phyloP scores from a whole-genome alignment of 2,888 invertebrate species.

The Melinaea marsaeus region DNA sequence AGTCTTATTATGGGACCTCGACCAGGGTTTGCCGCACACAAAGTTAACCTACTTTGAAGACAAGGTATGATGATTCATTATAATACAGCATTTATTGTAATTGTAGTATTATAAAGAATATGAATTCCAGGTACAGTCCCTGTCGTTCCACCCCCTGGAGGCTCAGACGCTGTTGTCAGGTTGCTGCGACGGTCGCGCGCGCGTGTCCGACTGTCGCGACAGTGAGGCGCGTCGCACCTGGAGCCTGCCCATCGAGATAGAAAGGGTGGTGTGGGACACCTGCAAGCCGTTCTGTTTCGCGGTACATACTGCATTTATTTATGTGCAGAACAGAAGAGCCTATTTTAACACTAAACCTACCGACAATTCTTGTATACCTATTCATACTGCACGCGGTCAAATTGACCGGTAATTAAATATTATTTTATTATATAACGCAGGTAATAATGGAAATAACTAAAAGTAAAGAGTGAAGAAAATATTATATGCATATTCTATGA shows the following conservation, averaged over 20 bases:
- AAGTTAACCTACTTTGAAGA: conserved; percentile 86
- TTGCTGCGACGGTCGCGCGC: conserved; percentile 87
- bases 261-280: conserved; percentile 90
- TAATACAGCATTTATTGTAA: too few species aligned
- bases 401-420: too few species aligned
- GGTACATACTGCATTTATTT: conserved; percentile 62
- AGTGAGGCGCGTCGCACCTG: conserved; percentile 81
- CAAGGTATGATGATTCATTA: conserved; percentile 71
- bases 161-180: conserved; percentile 90
- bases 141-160: conserved; percentile 91
- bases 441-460: too few species aligned
- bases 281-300: conserved; percentile 88
- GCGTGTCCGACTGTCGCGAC: conserved; percentile 88
- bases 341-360: too few species aligned
- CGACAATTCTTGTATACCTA: too few species aligned
- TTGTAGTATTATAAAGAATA: too few species aligned
- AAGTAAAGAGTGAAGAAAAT: too few species aligned
- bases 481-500: too few species aligned
- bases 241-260: conserved; percentile 88
- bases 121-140: conserved; percentile 81
- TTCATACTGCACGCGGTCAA: too few species aligned
- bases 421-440: too few species aligned
- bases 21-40: conserved; percentile 85
- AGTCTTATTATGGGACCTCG: conserved; percentile 94
- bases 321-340: background rate